Evolutionary conservation across 2,113 vertebrate species (phyloP).

Genomic region (Spilogale gracilis): DNA sequence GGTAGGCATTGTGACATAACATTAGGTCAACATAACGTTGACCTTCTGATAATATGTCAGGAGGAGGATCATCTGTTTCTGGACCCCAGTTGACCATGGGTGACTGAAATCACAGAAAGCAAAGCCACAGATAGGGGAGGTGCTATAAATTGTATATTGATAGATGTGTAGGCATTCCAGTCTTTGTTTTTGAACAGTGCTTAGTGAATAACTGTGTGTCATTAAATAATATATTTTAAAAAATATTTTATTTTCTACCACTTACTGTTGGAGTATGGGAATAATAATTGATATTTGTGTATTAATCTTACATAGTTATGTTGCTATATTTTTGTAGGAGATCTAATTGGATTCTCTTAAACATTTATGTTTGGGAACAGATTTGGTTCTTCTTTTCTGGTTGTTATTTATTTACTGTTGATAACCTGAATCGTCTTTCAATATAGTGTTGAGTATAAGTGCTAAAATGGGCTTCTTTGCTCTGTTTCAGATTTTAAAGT

Average conservation of each 20-base stretch:
- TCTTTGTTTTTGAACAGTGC: not conserved
- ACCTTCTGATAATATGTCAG: not conserved
- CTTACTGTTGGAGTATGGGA: not conserved
- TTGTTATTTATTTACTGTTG: not conserved
- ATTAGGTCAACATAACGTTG: not conserved
- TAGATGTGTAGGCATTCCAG: not conserved
- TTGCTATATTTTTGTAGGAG: conserved; percentile 3
- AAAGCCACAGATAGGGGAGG: not conserved
- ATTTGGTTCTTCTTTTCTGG: conserved; percentile 27
- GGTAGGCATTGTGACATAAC: not conserved
- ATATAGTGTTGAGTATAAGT: not conserved
- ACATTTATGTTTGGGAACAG: not conserved
- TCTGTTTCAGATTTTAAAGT: conserved; percentile 42
- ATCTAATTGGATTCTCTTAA: conserved; percentile 51
- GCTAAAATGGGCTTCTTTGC: not conserved
- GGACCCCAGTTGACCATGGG: not conserved
- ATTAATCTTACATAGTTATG: not conserved
- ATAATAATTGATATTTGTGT: conserved; percentile 8
- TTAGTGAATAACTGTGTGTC: conserved; percentile 24
- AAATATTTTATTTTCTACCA: not conserved
- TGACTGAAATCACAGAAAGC: not conserved
- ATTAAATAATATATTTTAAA: not conserved
- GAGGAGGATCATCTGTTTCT: not conserved
- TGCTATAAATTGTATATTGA: not conserved
- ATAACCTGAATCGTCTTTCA: not conserved